Evolutionary conservation across 2,113 vertebrate species (phyloP).

Genomic region (Gorsachius goisagi): DNA sequence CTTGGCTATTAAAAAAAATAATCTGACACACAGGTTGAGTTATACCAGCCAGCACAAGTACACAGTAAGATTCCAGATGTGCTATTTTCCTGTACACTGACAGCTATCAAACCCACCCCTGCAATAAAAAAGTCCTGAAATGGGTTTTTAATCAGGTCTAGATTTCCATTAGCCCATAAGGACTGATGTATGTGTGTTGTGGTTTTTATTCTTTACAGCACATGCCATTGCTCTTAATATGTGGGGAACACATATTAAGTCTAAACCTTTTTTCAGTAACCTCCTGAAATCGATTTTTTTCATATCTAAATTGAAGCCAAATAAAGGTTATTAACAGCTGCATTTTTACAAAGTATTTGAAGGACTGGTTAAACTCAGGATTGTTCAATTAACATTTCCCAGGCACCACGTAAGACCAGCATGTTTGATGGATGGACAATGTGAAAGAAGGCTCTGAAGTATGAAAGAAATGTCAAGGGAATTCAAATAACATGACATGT

Average conservation of each 20-base stretch:
- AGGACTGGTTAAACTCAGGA: constrained; percentile 1
- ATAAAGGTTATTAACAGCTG: constrained; percentile 64
- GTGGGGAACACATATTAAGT: constrained; percentile 57
- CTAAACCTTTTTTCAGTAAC: constrained; percentile 48
- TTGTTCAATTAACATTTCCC: constrained; percentile 41
- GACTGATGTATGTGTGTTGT: constrained; percentile 65
- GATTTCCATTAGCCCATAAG: constrained; percentile 59
- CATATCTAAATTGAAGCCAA: constrained; percentile 60
- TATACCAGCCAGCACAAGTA: constrained; percentile 71
- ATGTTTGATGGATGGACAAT: not conserved
- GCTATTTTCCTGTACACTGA: constrained; percentile 76
- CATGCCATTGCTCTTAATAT: constrained; percentile 56
- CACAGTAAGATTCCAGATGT: constrained; percentile 77
- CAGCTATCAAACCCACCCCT: constrained; percentile 72
- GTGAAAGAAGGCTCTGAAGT: not conserved
- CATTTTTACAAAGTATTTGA: constrained; percentile 37
- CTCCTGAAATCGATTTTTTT: constrained; percentile 53
- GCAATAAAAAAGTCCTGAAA: constrained; percentile 74
- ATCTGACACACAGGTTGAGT: constrained; percentile 71
- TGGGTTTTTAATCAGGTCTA: constrained; percentile 73
- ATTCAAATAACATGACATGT: not conserved
- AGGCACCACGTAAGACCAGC: not conserved
- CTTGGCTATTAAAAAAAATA: constrained; percentile 61
- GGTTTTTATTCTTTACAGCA: constrained; percentile 68
- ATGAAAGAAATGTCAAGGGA: not conserved